Percentiles rank a stretch among this genome's conserved stretches.
Evolutionary conservation across 2,888 invertebrate species (phyloP).

Genomic region (Dilophus febrilis): DNA sequence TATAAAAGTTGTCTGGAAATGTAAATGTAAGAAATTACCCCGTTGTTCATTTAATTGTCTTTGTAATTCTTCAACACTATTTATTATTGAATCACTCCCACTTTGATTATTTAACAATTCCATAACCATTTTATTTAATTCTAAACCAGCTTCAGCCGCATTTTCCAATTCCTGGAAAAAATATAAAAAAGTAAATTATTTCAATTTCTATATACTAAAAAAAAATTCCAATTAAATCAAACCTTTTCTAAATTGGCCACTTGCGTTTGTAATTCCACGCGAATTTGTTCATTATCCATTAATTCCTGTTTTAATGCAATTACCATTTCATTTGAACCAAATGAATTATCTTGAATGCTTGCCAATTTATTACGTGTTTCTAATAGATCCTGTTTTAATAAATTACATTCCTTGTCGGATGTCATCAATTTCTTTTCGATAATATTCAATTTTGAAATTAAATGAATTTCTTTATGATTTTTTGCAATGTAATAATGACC

Average conservation of each 20-base stretch:
- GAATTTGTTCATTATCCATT: slow-evolving; percentile 32
- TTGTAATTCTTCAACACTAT: slow-evolving; percentile 48
- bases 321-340: slow-evolving; percentile 56
- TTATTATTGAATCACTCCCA: slow-evolving; percentile 41
- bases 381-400: slow-evolving; percentile 43
- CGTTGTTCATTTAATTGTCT: slow-evolving; percentile 47
- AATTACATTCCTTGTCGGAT: slow-evolving; percentile 43
- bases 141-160: slow-evolving; percentile 63
- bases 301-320: slow-evolving; percentile 47
- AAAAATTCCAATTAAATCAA: slow-evolving; percentile 26
- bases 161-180: slow-evolving; percentile 46
- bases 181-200: slow-evolving; percentile 2
- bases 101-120: slow-evolving; percentile 51
- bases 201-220: background rate
- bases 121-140: slow-evolving; percentile 48
- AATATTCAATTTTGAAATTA: slow-evolving; percentile 49
- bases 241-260: slow-evolving; percentile 48
- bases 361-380: slow-evolving; percentile 39
- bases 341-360: slow-evolving; percentile 52
- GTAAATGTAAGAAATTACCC: slow-evolving; percentile 19
- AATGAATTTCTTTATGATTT: slow-evolving; percentile 47
- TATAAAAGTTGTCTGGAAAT: background rate
- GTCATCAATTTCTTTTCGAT: slow-evolving; percentile 44
- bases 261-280: slow-evolving; percentile 44
- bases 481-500: slow-evolving; percentile 66